These are phyloP conservation scores for Salvelinus sp. DNA, from an alignment of 2,113 vertebrate genomes.

Conservation along the genomic window DNA sequence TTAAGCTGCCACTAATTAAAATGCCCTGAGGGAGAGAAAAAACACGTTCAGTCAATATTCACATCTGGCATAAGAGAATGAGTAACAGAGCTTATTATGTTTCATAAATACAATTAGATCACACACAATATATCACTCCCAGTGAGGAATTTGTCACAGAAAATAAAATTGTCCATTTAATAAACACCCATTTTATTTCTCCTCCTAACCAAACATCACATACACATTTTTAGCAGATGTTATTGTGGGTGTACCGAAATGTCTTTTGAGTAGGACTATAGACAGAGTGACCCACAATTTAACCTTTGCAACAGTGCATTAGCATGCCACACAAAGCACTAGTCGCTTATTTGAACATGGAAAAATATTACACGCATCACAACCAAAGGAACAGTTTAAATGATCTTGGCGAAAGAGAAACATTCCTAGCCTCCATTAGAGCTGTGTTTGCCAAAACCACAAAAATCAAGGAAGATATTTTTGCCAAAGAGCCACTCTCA, in stretches of 20 bases:
- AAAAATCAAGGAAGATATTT: constrained; percentile 25
- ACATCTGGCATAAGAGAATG: constrained; percentile 5
- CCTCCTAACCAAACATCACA: background rate
- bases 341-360: constrained; percentile 1
- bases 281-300: background rate
- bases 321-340: constrained; percentile 10
- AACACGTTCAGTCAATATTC: background rate
- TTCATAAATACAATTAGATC: background rate
- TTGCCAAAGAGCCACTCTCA: constrained; percentile 13
- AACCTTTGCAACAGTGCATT: constrained; percentile 7
- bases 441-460: constrained; percentile 16
- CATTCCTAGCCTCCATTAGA: constrained; percentile 36
- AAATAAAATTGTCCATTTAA: background rate
- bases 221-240: too few relatives aligned
- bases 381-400: constrained; percentile 19
- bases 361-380: constrained; percentile 8
- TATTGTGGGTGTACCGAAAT: background rate
- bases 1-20: constrained; percentile 10
- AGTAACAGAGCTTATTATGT: background rate
- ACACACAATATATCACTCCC: constrained; percentile 9
- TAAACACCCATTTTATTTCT: background rate
- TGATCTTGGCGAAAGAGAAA: constrained; percentile 16
- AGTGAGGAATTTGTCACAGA: background rate
- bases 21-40: constrained; percentile 35
- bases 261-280: constrained; percentile 4